Evolutionary conservation across 2,797 vertebrate species (phyloP), one percentile per base, ranked within the genome.

Genomic region (Thamnophis elegans): DNA sequence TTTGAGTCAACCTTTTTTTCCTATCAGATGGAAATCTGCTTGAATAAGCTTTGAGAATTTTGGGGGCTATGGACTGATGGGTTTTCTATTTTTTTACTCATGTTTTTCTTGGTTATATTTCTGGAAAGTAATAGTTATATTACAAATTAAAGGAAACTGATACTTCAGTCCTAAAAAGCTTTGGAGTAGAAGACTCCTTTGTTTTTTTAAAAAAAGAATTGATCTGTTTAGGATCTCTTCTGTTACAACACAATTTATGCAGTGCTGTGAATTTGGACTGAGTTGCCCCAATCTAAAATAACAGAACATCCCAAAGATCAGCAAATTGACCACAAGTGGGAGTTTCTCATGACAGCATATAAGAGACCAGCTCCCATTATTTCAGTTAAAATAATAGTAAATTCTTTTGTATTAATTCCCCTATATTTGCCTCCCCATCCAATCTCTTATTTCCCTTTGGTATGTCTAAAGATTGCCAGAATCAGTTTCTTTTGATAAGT

Each of bases 1-100:
- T 90, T 18, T 2, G 47, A 65, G n/a, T 22, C n/a, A 86, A 91
- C 60, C 54, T 93, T 88, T 32, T 91, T 85, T 68, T 11, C 55
- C 6, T 91, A 55, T 58, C 47, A 42, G 7, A 85, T 60, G 54
- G 53, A 93, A 93, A 91, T 55, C 16, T 93, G 85, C 89, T 93
- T 87, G 89, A 28, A 55, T 47, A 7, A 32, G 51, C 28, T 87
- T 91, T 56, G 78, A 47, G 55, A 56, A 82, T 36, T 78, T 91
- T 55, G 32, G 65, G 28, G 86, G 47, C n/a, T 55, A n/a, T 55
- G 58, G 58, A 22, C 9, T 32, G 12, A 53, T 32, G 20, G 32
- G 28, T 82, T 88, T 91, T 90, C 65, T 55, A 82, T 47, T 91
- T 89, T 32, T 53, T 88, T 12, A 16, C 32, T 68, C 56, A 54